These are phyloP conservation scores for Aptenodytes forsteri DNA, from an alignment of 2,113 vertebrate genomes.

Conservation along the genomic window DNA sequence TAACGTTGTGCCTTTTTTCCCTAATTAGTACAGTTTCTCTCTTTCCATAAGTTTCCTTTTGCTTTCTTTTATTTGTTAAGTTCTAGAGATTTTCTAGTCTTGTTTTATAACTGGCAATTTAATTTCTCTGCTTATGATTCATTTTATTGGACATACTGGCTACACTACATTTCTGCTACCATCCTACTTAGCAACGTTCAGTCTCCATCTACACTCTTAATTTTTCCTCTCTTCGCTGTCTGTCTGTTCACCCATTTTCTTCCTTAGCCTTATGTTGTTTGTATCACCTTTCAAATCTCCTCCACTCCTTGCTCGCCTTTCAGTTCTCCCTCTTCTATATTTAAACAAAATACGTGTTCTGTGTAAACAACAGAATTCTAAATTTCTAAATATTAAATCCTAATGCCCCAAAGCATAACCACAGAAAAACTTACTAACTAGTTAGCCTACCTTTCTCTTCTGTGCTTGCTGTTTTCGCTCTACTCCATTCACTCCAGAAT, in stretches of 20 bases:
- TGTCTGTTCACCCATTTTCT: neutral
- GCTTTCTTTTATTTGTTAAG: neutral
- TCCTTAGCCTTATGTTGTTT: neutral
- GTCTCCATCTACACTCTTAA: neutral
- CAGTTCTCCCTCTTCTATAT: neutral
- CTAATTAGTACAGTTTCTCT: neutral
- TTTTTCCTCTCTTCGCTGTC: neutral
- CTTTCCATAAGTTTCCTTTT: neutral
- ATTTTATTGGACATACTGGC: neutral
- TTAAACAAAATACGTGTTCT: neutral
- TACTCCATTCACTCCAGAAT: slow-evolving; percentile 79
- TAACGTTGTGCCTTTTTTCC: neutral
- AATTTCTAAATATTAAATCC: neutral
- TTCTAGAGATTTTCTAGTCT: neutral
- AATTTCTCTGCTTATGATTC: neutral
- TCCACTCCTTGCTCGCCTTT: neutral
- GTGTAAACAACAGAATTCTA: neutral
- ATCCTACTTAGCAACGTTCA: neutral
- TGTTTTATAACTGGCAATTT: neutral
- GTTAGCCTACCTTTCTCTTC: slow-evolving; percentile 60
- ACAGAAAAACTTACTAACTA: neutral
- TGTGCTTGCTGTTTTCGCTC: slow-evolving; percentile 33
- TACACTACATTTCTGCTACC: neutral
- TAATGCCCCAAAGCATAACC: neutral
- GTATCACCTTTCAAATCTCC: neutral